Percentiles rank a stretch among this genome's conserved stretches.
Evolutionary conservation across 2,888 invertebrate species (phyloP).

Genomic region (Spialia ferax): DNA sequence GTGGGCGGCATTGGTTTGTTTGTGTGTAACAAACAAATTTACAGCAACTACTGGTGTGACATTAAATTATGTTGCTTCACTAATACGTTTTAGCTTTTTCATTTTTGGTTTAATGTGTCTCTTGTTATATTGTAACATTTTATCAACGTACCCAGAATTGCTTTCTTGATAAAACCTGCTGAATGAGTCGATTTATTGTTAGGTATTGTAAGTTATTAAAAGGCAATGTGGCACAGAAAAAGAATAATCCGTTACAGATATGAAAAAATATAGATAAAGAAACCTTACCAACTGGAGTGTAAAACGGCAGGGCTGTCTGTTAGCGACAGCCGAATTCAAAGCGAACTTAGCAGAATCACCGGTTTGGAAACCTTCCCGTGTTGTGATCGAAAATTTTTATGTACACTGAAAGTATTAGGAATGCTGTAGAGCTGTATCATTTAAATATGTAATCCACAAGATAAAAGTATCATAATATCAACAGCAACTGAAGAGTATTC

Average conservation of each 20-base stretch:
- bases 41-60: too few species aligned
- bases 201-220: too few species aligned
- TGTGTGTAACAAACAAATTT: too few species aligned
- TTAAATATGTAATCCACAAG: too few species aligned
- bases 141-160: too few species aligned
- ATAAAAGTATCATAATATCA: not conserved
- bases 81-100: too few species aligned
- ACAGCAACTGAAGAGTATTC: not conserved
- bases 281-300: not conserved
- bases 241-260: not conserved
- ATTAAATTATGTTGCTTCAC: too few species aligned
- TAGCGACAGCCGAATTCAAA: slow-evolving; percentile 1
- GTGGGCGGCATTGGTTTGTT: too few species aligned
- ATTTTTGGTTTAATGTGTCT: too few species aligned
- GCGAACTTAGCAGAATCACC: not conserved
- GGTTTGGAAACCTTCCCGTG: not conserved
- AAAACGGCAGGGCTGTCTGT: not conserved
- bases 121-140: too few species aligned
- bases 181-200: too few species aligned
- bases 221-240: not conserved
- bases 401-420: not conserved
- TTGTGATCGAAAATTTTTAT: not conserved
- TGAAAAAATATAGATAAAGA: not conserved
- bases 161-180: too few species aligned
- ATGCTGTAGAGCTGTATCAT: not conserved